phyloP scores from a whole-genome alignment of 2,113 vertebrate species.

The Leptobrachium leishanense region DNA sequence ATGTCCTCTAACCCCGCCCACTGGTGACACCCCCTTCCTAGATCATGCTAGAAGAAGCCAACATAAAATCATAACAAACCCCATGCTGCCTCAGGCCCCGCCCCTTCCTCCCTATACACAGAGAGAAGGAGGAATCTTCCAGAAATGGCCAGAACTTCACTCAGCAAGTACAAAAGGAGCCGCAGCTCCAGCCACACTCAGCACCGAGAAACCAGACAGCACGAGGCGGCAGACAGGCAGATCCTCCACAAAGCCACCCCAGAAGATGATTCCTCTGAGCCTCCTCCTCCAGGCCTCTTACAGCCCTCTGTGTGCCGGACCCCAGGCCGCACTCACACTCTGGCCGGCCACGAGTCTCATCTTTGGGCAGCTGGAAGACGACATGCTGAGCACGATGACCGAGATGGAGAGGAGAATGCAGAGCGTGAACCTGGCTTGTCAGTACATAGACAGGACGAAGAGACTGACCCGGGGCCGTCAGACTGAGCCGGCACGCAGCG shows the following conservation, averaged over 20 bases:
- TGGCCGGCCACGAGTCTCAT: constrained; percentile 54
- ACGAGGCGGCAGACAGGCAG: not conserved
- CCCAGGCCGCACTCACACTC: constrained; percentile 56
- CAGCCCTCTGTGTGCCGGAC: constrained; percentile 39
- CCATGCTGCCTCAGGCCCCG: not conserved
- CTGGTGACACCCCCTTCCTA: not conserved
- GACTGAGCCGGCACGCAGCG: not conserved
- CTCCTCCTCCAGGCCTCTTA: constrained; percentile 50
- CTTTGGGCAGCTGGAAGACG: constrained; percentile 56
- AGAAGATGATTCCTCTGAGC: constrained; percentile 59
- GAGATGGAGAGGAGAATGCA: constrained; percentile 26
- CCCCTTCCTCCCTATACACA: constrained; percentile 7
- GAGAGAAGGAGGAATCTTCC: not conserved
- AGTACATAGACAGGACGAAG: constrained; percentile 4
- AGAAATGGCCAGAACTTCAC: constrained; percentile 40
- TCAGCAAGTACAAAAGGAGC: constrained; percentile 42
- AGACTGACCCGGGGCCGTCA: not conserved
- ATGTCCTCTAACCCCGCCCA: not conserved
- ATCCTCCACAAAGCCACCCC: not conserved
- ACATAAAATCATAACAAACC: not conserved
- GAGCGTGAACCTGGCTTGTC: not conserved
- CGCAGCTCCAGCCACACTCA: not conserved
- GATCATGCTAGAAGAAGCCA: constrained; percentile 6
- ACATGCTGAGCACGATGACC: constrained; percentile 49
- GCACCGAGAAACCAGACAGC: not conserved